These are phyloP conservation scores for Lasioglossum albipes DNA, from an alignment of 1,140 invertebrate genomes.

Conservation along the genomic window DNA sequence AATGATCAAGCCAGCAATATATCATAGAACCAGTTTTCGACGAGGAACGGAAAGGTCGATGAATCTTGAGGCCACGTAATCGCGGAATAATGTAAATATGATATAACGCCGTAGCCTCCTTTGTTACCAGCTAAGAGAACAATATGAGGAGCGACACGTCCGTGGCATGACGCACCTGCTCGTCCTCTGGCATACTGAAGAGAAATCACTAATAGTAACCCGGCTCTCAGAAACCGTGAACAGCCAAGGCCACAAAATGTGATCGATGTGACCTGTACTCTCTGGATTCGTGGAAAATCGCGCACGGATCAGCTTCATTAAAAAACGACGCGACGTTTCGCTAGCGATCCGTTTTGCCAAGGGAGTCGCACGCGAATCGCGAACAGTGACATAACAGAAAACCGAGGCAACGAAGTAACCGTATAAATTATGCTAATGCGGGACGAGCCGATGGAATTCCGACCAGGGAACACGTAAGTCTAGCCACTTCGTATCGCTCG, in stretches of 20 bases:
- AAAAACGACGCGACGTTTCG: background rate
- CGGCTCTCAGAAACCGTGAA: too few species aligned
- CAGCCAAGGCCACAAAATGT: too few species aligned
- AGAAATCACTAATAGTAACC: too few species aligned
- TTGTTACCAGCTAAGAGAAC: background rate
- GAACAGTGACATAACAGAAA: conserved; percentile 29
- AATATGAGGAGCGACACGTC: background rate
- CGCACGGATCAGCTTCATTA: too few species aligned
- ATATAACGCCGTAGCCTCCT: background rate
- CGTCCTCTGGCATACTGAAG: background rate
- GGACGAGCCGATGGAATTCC: conserved; percentile 7
- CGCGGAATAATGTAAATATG: background rate
- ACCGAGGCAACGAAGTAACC: background rate
- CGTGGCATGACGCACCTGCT: background rate
- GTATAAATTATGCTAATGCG: conserved; percentile 31
- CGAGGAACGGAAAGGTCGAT: background rate
- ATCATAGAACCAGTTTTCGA: background rate
- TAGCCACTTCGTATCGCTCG: conserved; percentile 10
- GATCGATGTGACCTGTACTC: too few species aligned
- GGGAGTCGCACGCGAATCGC: too few species aligned
- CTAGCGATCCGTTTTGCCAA: background rate
- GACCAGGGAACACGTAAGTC: conserved; percentile 12
- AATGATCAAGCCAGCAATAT: too few species aligned
- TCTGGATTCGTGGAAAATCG: too few species aligned
- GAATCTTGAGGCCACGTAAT: background rate